These are phyloP conservation scores for Arctia plantaginis DNA, from an alignment of 2,888 invertebrate species.

Conservation along the genomic window DNA sequence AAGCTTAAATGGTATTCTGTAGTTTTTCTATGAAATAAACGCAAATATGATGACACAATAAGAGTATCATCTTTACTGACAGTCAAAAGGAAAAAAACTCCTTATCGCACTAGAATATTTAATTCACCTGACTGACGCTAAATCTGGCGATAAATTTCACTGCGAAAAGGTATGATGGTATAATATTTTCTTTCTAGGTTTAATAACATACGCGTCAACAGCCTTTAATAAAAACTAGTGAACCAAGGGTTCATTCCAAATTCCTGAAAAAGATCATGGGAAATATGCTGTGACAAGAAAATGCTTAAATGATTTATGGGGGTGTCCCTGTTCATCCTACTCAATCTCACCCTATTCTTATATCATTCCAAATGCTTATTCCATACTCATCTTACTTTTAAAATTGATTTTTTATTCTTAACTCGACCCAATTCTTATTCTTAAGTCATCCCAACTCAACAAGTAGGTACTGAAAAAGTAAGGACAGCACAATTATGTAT, in stretches of 20 bases:
- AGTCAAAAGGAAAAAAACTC: constrained; percentile 27
- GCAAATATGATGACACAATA: constrained; percentile 20
- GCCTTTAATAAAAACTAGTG: too few species aligned
- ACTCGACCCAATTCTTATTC: too few species aligned
- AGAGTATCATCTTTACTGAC: constrained; percentile 6
- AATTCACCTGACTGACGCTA: constrained; percentile 33
- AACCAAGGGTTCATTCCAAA: too few species aligned
- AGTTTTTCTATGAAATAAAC: constrained; percentile 23
- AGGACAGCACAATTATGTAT: too few species aligned
- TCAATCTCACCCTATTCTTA: too few species aligned
- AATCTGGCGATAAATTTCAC: constrained; percentile 42
- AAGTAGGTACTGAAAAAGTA: too few species aligned
- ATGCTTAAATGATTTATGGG: constrained; percentile 17
- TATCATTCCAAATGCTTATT: too few species aligned
- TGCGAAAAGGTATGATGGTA: constrained; percentile 24
- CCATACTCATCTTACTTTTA: too few species aligned
- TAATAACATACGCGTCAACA: constrained; percentile 20
- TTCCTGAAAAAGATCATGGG: too few species aligned
- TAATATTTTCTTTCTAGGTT: constrained; percentile 26
- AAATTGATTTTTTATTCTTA: too few species aligned
- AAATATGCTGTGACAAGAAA: constrained; percentile 11
- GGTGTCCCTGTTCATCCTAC: too few species aligned
- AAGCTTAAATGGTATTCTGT: constrained; percentile 27
- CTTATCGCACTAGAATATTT: constrained; percentile 39
- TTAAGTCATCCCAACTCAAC: too few species aligned